Evolutionary conservation across 2,888 invertebrate genomes (phyloP).

Genomic region (Sacculina carcini): DNA sequence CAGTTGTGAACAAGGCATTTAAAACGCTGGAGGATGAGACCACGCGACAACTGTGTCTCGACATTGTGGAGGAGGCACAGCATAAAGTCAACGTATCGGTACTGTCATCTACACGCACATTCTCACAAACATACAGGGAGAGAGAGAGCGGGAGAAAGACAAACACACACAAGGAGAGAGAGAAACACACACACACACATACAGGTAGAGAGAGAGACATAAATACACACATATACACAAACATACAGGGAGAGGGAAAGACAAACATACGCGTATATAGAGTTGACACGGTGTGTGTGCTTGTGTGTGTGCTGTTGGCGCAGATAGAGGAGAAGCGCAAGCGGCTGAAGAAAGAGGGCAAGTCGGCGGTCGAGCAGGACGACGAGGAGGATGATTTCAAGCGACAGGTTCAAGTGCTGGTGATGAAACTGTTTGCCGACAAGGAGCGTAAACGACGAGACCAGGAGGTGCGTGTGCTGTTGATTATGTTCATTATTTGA

Average conservation of each 20-base stretch:
- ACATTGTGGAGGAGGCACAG: conserved; percentile 90
- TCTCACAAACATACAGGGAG: no score
- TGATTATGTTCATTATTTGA: no score
- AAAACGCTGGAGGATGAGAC: conserved; percentile 85
- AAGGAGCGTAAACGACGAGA: conserved; percentile 72
- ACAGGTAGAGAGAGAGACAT: no score
- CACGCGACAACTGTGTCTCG: conserved; percentile 71
- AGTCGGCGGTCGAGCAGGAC: conserved; percentile 33
- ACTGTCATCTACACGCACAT: no score
- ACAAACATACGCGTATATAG: background rate
- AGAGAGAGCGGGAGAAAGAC: no score
- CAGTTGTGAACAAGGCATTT: conserved; percentile 75
- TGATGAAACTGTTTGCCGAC: conserved; percentile 90
- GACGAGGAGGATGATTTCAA: conserved; percentile 37
- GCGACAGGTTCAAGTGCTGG: conserved; percentile 91
- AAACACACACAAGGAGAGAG: no score
- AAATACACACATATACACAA: background rate
- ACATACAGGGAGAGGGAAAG: background rate
- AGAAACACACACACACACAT: no score
- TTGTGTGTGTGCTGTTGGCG: no score
- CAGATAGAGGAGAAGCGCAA: conserved; percentile 78
- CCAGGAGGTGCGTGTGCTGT: conserved; percentile 27
- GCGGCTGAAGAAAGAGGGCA: conserved; percentile 56
- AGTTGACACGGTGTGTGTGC: background rate
- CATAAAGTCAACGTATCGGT: conserved; percentile 19